phyloP scores from a whole-genome alignment of 1,140 invertebrate genomes.

The Trichonephila clavipes region DNA sequence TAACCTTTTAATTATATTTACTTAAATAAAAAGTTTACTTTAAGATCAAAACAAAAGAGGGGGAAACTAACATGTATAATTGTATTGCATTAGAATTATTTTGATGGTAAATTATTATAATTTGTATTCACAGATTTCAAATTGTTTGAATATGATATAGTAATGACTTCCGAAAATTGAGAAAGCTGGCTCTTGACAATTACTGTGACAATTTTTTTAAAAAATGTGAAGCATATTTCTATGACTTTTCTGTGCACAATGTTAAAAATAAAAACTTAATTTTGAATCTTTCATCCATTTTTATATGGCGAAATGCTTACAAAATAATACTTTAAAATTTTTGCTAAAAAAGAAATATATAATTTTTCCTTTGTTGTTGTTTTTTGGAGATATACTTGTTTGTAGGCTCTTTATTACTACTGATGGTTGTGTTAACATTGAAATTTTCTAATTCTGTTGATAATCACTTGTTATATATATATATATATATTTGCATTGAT shows the following conservation, averaged over 20 bases:
- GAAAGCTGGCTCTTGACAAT: slow-evolving; percentile 18
- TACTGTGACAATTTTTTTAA: slow-evolving; percentile 23
- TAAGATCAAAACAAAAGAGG: no score
- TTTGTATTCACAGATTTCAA: no score
- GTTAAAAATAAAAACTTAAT: slow-evolving; percentile 13
- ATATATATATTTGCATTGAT: slow-evolving; percentile 28
- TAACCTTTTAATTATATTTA: no score
- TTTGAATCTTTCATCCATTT: slow-evolving; percentile 42
- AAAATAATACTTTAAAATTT: neutral
- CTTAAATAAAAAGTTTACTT: no score
- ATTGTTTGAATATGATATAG: no score
- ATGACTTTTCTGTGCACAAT: slow-evolving; percentile 33
- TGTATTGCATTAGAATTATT: no score
- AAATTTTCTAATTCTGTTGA: slow-evolving; percentile 22
- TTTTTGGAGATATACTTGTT: slow-evolving; percentile 19
- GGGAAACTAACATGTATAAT: no score
- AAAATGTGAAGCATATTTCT: slow-evolving; percentile 50
- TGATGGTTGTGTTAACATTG: slow-evolving; percentile 5
- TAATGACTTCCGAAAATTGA: neutral
- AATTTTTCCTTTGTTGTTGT: neutral
- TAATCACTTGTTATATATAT: slow-evolving; percentile 53
- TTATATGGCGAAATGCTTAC: slow-evolving; percentile 36
- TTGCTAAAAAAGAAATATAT: neutral
- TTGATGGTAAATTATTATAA: no score
- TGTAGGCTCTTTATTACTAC: neutral